Percentiles rank a stretch among this genome's conserved stretches.
phyloP scores from a whole-genome alignment of 2,797 vertebrate species.

The Crenuchus spilurus region DNA sequence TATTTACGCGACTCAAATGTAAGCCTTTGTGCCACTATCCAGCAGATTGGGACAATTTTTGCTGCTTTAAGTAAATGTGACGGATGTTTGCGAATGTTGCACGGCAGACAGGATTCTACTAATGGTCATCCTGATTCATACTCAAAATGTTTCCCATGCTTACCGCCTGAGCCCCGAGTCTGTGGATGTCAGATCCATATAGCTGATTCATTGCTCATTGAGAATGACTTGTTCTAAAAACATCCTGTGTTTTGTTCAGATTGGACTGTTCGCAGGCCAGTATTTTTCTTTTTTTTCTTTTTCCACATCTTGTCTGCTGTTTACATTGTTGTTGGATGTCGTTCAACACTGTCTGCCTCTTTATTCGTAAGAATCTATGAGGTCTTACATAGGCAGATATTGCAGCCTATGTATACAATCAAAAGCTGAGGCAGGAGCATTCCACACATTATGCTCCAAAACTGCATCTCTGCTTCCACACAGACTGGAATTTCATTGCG shows the following conservation, averaged over 20 bases:
- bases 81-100: neutral
- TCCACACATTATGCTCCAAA: neutral
- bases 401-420: neutral
- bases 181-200: neutral
- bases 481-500: neutral
- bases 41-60: neutral
- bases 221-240: conserved; percentile 6
- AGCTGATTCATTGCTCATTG: conserved; percentile 10
- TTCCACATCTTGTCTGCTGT: neutral
- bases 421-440: neutral
- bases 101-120: neutral
- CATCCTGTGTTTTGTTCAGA: neutral
- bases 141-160: neutral
- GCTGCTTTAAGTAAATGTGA: neutral
- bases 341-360: neutral
- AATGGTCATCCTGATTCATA: conserved; percentile 17
- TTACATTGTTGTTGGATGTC: neutral
- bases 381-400: neutral
- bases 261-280: neutral
- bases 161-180: neutral
- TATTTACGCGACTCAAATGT: neutral
- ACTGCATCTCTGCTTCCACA: too few species aligned
- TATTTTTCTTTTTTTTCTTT: neutral
- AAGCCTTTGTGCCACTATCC: neutral
- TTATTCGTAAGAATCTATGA: neutral